Percentiles rank a stretch among this genome's conserved stretches.
phyloP scores from a whole-genome alignment of 2,888 invertebrate species.

The Reticulitermes lucifugus region DNA sequence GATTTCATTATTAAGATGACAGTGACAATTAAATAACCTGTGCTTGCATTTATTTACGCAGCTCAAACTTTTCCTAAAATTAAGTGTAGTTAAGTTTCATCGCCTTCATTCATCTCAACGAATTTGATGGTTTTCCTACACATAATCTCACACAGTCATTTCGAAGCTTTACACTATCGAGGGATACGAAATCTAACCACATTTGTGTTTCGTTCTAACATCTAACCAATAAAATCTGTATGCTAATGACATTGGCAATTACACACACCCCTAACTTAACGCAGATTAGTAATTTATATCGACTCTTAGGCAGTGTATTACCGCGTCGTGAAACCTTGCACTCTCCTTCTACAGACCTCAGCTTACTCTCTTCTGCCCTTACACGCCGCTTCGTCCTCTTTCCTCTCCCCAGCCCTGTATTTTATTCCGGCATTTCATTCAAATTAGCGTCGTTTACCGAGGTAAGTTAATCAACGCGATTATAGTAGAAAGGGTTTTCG shows the following conservation, averaged over 20 bases:
- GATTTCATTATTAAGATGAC: too few species aligned
- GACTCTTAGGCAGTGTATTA: conserved; percentile 25
- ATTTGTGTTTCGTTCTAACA: not conserved
- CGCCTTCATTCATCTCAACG: too few species aligned
- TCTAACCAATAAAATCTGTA: conserved; percentile 36
- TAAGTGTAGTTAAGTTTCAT: too few species aligned
- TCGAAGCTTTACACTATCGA: too few species aligned
- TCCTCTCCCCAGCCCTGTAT: conserved; percentile 16
- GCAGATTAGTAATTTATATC: conserved; percentile 29
- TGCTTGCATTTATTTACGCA: too few species aligned
- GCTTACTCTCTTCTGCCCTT: not conserved
- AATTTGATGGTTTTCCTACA: too few species aligned
- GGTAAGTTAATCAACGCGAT: conserved; percentile 52
- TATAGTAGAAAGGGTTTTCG: conserved; percentile 29
- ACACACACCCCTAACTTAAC: conserved; percentile 9
- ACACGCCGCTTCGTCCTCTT: not conserved
- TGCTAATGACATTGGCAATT: conserved; percentile 50
- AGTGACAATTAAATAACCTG: too few species aligned
- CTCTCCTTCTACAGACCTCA: not conserved
- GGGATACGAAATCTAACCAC: not conserved
- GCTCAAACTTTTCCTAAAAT: too few species aligned
- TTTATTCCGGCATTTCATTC: conserved; percentile 51
- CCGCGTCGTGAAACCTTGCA: conserved; percentile 28
- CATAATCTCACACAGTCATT: too few species aligned
- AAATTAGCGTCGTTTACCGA: conserved; percentile 50